phyloP scores from a whole-genome alignment of 2,113 vertebrate genomes.

The Macquaria australasica region DNA sequence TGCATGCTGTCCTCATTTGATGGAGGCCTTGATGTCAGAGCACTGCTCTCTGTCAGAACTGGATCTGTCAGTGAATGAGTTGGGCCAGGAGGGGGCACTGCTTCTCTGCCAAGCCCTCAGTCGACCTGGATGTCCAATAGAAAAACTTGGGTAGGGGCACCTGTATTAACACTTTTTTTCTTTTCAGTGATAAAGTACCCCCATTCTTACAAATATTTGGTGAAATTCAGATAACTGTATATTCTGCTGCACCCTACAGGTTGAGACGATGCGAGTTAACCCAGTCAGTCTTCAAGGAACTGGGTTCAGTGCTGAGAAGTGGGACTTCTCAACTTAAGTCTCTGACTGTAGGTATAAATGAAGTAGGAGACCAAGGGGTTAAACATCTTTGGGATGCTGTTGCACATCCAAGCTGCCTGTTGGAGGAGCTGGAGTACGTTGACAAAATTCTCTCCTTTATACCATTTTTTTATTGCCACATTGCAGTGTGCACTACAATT shows the following conservation, averaged over 20 bases:
- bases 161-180: not conserved
- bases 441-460: not conserved
- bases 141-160: conserved; percentile 66
- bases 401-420: conserved; percentile 69
- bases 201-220: conserved; percentile 16
- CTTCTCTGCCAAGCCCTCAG: conserved; percentile 74
- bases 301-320: conserved; percentile 70
- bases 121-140: conserved; percentile 53
- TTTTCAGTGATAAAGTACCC: not conserved
- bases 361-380: conserved; percentile 72
- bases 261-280: conserved; percentile 75
- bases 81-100: conserved; percentile 78
- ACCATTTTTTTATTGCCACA: not conserved
- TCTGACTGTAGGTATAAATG: conserved; percentile 69
- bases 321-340: conserved; percentile 65
- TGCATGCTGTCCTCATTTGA: conserved; percentile 70
- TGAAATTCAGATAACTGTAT: not conserved
- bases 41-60: conserved; percentile 74
- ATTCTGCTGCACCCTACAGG: conserved; percentile 56
- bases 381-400: conserved; percentile 78
- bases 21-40: conserved; percentile 68
- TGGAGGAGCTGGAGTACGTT: conserved; percentile 82
- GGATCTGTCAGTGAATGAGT: conserved; percentile 76
- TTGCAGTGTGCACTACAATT: not conserved
- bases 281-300: conserved; percentile 59